Evolutionary conservation across 2,113 vertebrate genomes (phyloP).

Genomic region (Mellivora capensis): DNA sequence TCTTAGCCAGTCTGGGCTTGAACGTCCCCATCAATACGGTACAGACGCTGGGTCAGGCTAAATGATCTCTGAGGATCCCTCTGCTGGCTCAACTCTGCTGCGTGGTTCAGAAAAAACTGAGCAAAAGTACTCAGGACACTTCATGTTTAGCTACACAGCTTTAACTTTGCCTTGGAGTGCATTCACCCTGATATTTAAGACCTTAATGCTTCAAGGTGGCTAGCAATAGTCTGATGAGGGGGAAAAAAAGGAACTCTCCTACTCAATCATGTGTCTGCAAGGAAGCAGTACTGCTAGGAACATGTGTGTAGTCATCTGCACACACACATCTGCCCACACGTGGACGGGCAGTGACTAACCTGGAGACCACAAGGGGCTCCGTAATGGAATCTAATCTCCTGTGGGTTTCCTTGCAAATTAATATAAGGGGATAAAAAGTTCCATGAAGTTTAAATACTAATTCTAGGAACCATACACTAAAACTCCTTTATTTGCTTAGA

Average conservation of each 20-base stretch:
- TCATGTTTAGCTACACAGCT: background rate
- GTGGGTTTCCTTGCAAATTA: background rate
- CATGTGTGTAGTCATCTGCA: accelerated
- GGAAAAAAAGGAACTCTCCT: background rate
- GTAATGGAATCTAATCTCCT: background rate
- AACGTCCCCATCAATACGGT: background rate
- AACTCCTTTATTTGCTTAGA: background rate
- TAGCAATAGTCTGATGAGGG: background rate
- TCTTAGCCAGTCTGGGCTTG: background rate
- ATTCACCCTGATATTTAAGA: background rate
- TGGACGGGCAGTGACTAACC: background rate
- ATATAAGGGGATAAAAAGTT: background rate
- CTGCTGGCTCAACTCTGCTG: background rate
- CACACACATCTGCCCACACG: accelerated
- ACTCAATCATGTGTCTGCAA: background rate
- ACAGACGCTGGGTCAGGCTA: background rate
- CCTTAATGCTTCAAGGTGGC: background rate
- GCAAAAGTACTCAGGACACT: background rate
- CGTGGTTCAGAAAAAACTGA: background rate
- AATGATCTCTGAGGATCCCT: background rate
- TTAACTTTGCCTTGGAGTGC: background rate
- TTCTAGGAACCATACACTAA: background rate
- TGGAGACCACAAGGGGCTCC: background rate
- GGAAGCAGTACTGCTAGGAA: background rate
- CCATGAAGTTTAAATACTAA: background rate